These are phyloP conservation scores for Sinopyrophorus schimmeli DNA, from an alignment of 2,888 invertebrate species.

Conservation along the genomic window DNA sequence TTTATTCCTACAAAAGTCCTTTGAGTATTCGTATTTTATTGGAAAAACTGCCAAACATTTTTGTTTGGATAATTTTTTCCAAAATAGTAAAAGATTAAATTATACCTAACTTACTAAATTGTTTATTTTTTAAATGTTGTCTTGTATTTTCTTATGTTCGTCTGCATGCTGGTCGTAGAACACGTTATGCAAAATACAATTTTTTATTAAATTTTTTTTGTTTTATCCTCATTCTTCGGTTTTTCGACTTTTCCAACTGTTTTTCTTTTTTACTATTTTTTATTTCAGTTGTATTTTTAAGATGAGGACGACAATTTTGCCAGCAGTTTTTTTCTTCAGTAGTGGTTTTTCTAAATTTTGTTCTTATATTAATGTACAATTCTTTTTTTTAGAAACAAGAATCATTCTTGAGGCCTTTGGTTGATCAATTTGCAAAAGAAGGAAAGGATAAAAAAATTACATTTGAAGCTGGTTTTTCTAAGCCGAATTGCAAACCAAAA, in stretches of 20 bases:
- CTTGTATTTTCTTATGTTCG: conserved; percentile 18
- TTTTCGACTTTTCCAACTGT: conserved; percentile 40
- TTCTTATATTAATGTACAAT: conserved; percentile 21
- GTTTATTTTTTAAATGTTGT: conserved; percentile 22
- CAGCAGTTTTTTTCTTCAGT: conserved; percentile 35
- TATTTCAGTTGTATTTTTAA: conserved; percentile 47
- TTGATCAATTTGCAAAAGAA: conserved; percentile 93
- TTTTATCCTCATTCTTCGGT: conserved; percentile 8
- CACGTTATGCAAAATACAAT: neutral
- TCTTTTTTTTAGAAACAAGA: conserved; percentile 78
- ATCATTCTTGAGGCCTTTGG: conserved; percentile 89
- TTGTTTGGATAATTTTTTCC: conserved; percentile 3
- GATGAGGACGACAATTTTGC: conserved; percentile 38
- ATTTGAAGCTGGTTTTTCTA: conserved; percentile 94
- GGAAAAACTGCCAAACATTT: conserved; percentile 1
- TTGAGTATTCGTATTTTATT: conserved; percentile 4
- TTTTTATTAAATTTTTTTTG: conserved; percentile 4
- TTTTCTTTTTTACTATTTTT: conserved; percentile 38
- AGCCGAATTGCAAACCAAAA: conserved; percentile 91
- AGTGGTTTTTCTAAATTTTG: conserved; percentile 2
- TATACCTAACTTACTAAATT: no score
- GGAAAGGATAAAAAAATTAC: conserved; percentile 94
- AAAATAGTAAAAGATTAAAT: conserved; percentile 7
- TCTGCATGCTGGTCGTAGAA: conserved; percentile 23
- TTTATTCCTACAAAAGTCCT: conserved; percentile 3